Conservation (phyloP, 2,888 invertebrate genomes). For the Phalera bucephala region DNA sequence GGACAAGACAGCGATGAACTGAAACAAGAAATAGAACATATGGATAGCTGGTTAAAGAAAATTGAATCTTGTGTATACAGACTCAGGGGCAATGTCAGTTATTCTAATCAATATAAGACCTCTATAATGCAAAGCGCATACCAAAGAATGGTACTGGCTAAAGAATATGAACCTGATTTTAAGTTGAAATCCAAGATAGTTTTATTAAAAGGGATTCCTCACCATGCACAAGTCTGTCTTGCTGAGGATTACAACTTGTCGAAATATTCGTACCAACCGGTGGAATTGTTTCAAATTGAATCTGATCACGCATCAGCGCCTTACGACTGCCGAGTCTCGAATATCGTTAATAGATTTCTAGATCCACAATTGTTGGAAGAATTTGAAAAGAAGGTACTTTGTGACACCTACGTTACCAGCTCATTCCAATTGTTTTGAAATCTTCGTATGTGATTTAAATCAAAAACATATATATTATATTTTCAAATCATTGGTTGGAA, state of each 20-base stretch:
- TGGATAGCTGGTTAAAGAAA: constrained; percentile 29
- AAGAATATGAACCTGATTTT: constrained; percentile 32
- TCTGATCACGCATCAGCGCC: too few species aligned
- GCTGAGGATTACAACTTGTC: constrained; percentile 38
- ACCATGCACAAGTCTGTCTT: constrained; percentile 24
- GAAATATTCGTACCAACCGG: constrained; percentile 28
- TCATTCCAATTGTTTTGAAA: too few species aligned
- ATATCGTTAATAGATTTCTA: constrained; percentile 35
- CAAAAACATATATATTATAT: too few species aligned
- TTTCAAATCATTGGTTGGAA: too few species aligned
- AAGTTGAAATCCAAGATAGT: constrained; percentile 38
- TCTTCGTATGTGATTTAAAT: too few species aligned
- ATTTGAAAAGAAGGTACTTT: constrained; percentile 26
- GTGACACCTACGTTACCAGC: too few species aligned
- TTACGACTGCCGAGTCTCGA: constrained; percentile 31
- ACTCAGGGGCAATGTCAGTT: constrained; percentile 14
- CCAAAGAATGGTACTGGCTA: constrained; percentile 30
- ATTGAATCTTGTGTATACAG: constrained; percentile 21
- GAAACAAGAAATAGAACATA: constrained; percentile 13
- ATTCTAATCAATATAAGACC: constrained; percentile 30
- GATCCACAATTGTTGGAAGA: constrained; percentile 28
- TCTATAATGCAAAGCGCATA: constrained; percentile 27
- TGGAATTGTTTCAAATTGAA: too few species aligned
- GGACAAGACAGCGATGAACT: constrained; percentile 22
- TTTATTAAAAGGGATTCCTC: constrained; percentile 35